These are phyloP conservation scores for Albula goreensis DNA, from an alignment of 2,113 vertebrate species.

Conservation along the genomic window DNA sequence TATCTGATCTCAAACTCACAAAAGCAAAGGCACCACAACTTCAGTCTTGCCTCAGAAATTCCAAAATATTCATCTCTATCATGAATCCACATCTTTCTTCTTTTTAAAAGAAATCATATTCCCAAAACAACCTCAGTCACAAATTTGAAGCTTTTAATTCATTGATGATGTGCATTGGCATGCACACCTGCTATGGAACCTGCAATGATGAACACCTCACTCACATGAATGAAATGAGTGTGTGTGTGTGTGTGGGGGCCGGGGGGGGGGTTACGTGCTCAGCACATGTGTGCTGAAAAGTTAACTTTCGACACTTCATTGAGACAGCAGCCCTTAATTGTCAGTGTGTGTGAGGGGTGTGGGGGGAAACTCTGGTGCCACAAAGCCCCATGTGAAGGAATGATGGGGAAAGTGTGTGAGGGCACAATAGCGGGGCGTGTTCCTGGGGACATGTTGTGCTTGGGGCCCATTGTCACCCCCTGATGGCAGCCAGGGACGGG, in stretches of 20 bases:
- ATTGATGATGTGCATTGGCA: too few species aligned
- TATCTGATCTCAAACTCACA: too few species aligned
- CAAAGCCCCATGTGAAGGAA: slow-evolving; percentile 25
- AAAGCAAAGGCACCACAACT: too few species aligned
- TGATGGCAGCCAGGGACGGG: slow-evolving; percentile 29
- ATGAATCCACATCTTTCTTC: too few species aligned
- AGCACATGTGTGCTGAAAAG: neutral
- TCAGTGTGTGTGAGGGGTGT: neutral
- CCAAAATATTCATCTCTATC: too few species aligned
- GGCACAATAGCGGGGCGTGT: slow-evolving; percentile 20
- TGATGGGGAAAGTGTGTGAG: slow-evolving; percentile 9
- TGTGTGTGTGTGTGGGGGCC: neutral
- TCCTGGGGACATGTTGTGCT: slow-evolving; percentile 15
- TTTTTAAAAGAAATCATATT: neutral
- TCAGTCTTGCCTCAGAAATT: too few species aligned
- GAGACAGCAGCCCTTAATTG: neutral
- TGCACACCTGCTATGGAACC: too few species aligned
- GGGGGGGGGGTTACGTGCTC: too few species aligned
- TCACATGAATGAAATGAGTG: neutral
- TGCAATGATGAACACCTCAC: too few species aligned
- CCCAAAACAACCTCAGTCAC: too few species aligned
- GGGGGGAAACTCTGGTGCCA: neutral
- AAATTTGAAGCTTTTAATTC: too few species aligned
- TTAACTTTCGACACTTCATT: slow-evolving; percentile 13
- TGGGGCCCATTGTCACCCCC: slow-evolving; percentile 19